Evolutionary conservation across 2,113 vertebrate species (phyloP).

Genomic region (Malaclemys terrapin): DNA sequence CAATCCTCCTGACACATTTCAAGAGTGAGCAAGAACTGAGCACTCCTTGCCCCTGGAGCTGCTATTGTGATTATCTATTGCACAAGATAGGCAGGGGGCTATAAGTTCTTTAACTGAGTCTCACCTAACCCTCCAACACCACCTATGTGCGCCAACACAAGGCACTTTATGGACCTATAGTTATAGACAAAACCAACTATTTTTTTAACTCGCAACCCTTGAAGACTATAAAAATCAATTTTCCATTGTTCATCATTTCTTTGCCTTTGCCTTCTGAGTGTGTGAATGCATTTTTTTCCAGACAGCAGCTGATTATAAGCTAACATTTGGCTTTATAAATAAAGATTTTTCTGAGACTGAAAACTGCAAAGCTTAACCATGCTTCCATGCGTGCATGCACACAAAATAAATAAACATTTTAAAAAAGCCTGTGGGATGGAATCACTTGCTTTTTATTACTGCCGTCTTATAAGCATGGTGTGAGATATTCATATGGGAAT

Average conservation of each 20-base stretch:
- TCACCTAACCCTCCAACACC: not conserved
- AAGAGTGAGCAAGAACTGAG: not conserved
- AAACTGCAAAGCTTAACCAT: constrained; percentile 21
- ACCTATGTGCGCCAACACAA: not conserved
- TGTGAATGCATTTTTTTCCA: not conserved
- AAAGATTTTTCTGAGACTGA: constrained; percentile 17
- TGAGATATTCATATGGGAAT: not conserved
- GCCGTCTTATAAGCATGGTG: not conserved
- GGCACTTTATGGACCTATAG: rapidly evolving
- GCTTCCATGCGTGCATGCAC: not conserved
- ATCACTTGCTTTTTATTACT: constrained; percentile 13
- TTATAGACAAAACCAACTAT: rapidly evolving
- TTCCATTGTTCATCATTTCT: not conserved
- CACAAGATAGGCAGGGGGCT: rapidly evolving
- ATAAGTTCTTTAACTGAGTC: not conserved
- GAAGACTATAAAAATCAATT: not conserved
- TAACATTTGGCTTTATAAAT: constrained; percentile 24
- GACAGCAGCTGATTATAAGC: not conserved
- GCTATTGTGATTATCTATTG: rapidly evolving
- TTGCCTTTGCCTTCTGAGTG: not conserved
- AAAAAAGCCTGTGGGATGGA: not conserved
- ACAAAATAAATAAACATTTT: not conserved
- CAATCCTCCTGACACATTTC: not conserved
- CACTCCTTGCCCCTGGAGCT: not conserved
- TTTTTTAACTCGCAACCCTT: not conserved